Evolutionary conservation across 2,113 vertebrate genomes (phyloP).

Genomic region (Chascanopsetta lugubris): DNA sequence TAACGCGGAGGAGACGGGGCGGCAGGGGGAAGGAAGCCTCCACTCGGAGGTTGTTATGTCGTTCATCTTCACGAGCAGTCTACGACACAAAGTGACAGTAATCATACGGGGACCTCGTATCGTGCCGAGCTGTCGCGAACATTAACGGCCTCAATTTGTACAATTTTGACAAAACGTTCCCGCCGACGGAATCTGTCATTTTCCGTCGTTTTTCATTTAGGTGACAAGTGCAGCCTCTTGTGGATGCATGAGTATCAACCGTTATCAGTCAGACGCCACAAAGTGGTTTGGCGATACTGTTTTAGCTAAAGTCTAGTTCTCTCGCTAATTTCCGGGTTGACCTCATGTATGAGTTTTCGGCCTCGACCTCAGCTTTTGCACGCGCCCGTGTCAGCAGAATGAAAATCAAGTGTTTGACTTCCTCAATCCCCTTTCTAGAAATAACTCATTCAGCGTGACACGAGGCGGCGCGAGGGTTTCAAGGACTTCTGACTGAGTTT

Average conservation of each 20-base stretch:
- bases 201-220: not conserved
- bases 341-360: too few relatives aligned
- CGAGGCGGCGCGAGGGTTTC: not conserved
- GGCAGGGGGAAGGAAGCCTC: too few relatives aligned
- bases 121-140: not conserved
- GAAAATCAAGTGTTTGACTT: not conserved
- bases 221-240: not conserved
- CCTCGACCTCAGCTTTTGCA: too few relatives aligned
- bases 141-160: not conserved
- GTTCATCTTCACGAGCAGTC: too few relatives aligned
- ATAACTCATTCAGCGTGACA: not conserved
- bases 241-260: not conserved
- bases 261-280: not conserved
- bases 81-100: not conserved
- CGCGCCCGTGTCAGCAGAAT: not conserved
- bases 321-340: too few relatives aligned
- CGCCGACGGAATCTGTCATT: not conserved
- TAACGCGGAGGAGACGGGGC: too few relatives aligned
- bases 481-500: not conserved
- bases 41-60: too few relatives aligned
- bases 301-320: too few relatives aligned
- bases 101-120: not conserved
- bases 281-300: not conserved
- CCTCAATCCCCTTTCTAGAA: not conserved
- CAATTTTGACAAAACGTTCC: not conserved